A percentile compares a stretch with the other conserved stretches of the same genome.
Evolutionary conservation across 2,888 invertebrate genomes (phyloP).

Genomic region (Parochlus steinenii): DNA sequence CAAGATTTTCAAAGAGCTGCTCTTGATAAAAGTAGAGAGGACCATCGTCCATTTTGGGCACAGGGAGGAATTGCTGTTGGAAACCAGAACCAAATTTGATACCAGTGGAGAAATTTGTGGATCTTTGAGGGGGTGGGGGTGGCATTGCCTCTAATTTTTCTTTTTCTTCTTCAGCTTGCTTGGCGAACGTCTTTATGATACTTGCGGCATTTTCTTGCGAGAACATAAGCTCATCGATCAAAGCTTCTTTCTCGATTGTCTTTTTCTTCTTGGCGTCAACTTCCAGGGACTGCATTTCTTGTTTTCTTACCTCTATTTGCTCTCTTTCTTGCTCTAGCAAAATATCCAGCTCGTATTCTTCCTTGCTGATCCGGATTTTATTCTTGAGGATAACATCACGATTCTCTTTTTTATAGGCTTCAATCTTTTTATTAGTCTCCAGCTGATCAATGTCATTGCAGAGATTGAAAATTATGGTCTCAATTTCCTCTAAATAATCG

Average conservation of each 20-base stretch:
- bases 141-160: conserved; percentile 38
- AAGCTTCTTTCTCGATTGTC: conserved; percentile 70
- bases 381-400: conserved; percentile 68
- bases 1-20: conserved; percentile 42
- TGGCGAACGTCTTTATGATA: conserved; percentile 67
- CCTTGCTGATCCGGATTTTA: conserved; percentile 56
- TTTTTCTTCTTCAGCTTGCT: conserved; percentile 47
- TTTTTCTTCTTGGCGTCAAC: conserved; percentile 62
- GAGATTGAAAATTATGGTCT: conserved; percentile 79
- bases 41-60: conserved; percentile 60
- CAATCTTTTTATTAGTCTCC: conserved; percentile 76
- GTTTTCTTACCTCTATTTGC: conserved; percentile 53
- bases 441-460: conserved; percentile 77
- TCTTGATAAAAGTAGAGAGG: conserved; percentile 55
- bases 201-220: conserved; percentile 79
- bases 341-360: conserved; percentile 76
- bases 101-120: conserved; percentile 70
- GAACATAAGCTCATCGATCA: conserved; percentile 91
- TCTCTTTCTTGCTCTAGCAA: conserved; percentile 66
- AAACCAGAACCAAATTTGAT: conserved; percentile 59
- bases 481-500: conserved; percentile 91
- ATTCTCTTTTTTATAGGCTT: conserved; percentile 82
- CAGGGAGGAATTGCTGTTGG: conserved; percentile 42
- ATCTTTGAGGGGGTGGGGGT: conserved; percentile 31
- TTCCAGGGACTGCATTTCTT: conserved; percentile 47